These are phyloP conservation scores for Decapterus maruadsi DNA, from an alignment of 2,797 vertebrate genomes.

Conservation along the genomic window DNA sequence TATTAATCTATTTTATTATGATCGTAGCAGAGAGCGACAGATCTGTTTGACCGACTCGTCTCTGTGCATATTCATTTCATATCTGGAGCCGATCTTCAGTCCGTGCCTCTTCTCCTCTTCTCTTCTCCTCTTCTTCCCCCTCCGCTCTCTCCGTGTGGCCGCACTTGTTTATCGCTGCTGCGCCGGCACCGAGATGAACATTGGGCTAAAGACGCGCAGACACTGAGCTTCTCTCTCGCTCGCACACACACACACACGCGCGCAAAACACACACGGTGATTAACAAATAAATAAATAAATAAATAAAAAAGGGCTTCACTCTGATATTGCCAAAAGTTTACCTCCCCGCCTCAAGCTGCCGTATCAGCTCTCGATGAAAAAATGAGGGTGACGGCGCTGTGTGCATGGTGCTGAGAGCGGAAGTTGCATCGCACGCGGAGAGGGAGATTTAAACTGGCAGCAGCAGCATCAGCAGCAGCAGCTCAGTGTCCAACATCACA, in stretches of 20 bases:
- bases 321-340: constrained; percentile 89
- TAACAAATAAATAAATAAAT: too few species aligned
- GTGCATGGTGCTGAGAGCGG: constrained; percentile 84
- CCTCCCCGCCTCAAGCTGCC: constrained; percentile 80
- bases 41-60: constrained; percentile 84
- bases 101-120: constrained; percentile 65
- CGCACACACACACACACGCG: too few species aligned
- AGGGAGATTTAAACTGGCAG: constrained; percentile 89
- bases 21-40: constrained; percentile 82
- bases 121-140: too few species aligned
- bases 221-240: background rate
- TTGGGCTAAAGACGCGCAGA: constrained; percentile 52
- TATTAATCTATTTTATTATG: background rate
- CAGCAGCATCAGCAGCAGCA: too few species aligned
- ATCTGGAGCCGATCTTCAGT: constrained; percentile 59
- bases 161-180: constrained; percentile 52
- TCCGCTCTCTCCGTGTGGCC: constrained; percentile 20
- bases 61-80: constrained; percentile 90
- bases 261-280: too few species aligned
- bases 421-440: constrained; percentile 89
- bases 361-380: constrained; percentile 70
- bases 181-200: constrained; percentile 54
- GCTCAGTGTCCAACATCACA: too few species aligned
- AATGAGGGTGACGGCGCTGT: constrained; percentile 75
- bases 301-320: constrained; percentile 39